phyloP scores from a whole-genome alignment of 2,888 invertebrate species.

The Drosophila kanekoi region DNA sequence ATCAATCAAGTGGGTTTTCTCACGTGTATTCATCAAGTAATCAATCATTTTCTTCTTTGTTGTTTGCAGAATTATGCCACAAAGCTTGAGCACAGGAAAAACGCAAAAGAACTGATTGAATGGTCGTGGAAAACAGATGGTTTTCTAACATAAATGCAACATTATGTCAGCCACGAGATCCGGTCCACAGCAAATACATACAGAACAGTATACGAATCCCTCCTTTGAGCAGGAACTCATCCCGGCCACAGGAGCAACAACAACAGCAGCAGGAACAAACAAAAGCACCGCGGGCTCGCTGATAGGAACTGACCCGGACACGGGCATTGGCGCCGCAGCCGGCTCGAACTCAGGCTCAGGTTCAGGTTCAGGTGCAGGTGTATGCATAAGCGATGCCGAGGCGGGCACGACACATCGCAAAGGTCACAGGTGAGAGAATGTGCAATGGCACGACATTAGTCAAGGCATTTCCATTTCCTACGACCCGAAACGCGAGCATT shows the following conservation, averaged over 20 bases:
- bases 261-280: conserved; percentile 1
- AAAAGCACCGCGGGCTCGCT: conserved; percentile 13
- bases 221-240: conserved; percentile 77
- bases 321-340: conserved; percentile 10
- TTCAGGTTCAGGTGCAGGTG: conserved; percentile 26
- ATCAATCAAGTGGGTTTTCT: too few species aligned
- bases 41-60: neutral
- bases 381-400: conserved; percentile 56
- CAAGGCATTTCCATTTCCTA: conserved; percentile 24
- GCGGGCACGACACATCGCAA: conserved; percentile 87
- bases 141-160: conserved; percentile 60
- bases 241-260: conserved; percentile 11
- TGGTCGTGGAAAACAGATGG: conserved; percentile 30
- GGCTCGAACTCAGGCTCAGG: conserved; percentile 7
- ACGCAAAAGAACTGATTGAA: conserved; percentile 51
- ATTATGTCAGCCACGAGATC: conserved; percentile 75
- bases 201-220: conserved; percentile 79
- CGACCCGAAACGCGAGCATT: conserved; percentile 37
- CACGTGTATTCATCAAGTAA: neutral
- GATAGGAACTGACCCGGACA: conserved; percentile 24
- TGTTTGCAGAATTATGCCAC: conserved; percentile 53
- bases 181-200: conserved; percentile 51
- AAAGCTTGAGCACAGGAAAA: conserved; percentile 23
- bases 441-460: conserved; percentile 61
- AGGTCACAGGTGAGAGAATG: conserved; percentile 87